Base-by-base conservation (phyloP, 2,797 vertebrate species). In the Paratrypauchen microcephalus region DNA sequence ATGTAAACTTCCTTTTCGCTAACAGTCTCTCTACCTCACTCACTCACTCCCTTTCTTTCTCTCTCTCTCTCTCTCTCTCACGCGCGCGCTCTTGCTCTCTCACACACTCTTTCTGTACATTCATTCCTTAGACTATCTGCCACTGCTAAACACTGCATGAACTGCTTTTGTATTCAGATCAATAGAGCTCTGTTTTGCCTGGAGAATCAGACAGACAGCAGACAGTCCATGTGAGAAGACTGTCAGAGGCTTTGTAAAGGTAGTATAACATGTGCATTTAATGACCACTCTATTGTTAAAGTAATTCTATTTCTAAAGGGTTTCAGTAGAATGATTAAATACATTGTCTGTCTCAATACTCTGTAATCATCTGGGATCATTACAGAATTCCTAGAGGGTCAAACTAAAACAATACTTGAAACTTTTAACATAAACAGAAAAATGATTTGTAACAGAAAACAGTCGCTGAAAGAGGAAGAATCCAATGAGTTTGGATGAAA, bases 1-100 rank as follows among this genome's bases (percentile, higher is more conserved):
- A 90, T 89, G 85, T 88, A 90, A 89, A 92, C 87, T 89, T 91
- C 86, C 87, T 86, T 85, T 77, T 91, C 82, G 79, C 60, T 63
- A 61, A 74, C 82, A 69, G 79, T 75, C 62, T 63, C n/a, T 24
- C 61, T 70, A 76, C 73, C 71, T 75, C 47, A 85, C 73, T 87
- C 88, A 73, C 52, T 23, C n/a, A 85, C 45, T 86, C 72, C 85
- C 66, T 76, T 76, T 84, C 72, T 75, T 41, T 63, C n/a, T 24
- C 61, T 70, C 75, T 72, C 71, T 75, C 47, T 84, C 73, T 87
- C 88, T 74, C 52, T 23, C n/a, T 23, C n/a, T 21, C 55, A 0
- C 85, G 70, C 79, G 80, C 75, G 85, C 72, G 62, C 71, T 73
- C 72, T 69, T 75, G 70, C 39, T 75, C 88, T 74, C n/a, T 4